Percentiles rank a stretch among this genome's conserved stretches.
Conservation (phyloP, 1,140 invertebrate species). For the Scaptomyza hsui region DNA sequence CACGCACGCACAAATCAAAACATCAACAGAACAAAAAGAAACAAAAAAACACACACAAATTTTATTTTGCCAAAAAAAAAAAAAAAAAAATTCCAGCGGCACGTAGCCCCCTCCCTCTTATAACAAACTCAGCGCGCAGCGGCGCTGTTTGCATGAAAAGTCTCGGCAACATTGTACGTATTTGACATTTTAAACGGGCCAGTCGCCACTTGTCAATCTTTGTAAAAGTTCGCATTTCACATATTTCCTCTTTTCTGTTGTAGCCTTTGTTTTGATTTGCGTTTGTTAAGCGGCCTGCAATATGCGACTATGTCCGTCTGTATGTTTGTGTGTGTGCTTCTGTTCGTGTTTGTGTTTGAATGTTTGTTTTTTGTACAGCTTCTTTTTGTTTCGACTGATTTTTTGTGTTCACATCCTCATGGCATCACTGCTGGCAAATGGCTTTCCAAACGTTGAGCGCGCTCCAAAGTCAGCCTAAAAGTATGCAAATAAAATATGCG, state of each 20-base stretch:
- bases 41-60: constrained; percentile 41
- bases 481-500: constrained; percentile 82
- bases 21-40: constrained; percentile 70
- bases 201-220: constrained; percentile 82
- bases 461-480: constrained; percentile 78
- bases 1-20: constrained; percentile 81
- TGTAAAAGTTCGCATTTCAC: constrained; percentile 81
- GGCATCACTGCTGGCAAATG: constrained; percentile 73
- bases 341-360: constrained; percentile 18
- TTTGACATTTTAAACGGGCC: constrained; percentile 81
- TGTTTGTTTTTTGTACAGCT: constrained; percentile 10
- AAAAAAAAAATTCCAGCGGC: constrained; percentile 46
- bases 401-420: constrained; percentile 56
- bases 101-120: constrained; percentile 41
- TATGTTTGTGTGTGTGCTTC: constrained; percentile 13
- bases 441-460: constrained; percentile 63
- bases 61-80: constrained; percentile 58
- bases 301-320: constrained; percentile 9
- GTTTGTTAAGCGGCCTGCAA: constrained; percentile 37
- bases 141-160: constrained; percentile 67
- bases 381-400: constrained; percentile 23
- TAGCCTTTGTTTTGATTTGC: constrained; percentile 48
- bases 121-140: background rate
- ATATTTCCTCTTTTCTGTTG: constrained; percentile 63
- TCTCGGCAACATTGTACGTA: constrained; percentile 76